A percentile compares a stretch with the other conserved stretches of the same genome.
These are phyloP conservation scores for Phenganax marumi DNA, from an alignment of 92 coral and sea anemone genomes.

Conservation along the genomic window DNA sequence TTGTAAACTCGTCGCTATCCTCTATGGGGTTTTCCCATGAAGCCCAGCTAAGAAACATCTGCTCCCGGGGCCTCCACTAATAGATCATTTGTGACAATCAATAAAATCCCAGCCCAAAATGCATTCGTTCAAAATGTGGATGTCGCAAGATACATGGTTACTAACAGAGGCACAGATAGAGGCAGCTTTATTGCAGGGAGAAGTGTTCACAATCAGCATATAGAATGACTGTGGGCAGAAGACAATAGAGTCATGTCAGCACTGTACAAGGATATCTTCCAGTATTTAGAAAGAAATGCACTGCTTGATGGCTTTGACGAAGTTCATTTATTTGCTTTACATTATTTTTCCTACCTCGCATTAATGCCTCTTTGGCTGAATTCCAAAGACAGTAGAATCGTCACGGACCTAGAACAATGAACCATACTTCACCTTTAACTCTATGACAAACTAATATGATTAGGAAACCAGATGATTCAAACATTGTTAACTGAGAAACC, in stretches of 20 bases:
- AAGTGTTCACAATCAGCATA: no score
- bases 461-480: constrained; percentile 10
- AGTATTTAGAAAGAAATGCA: constrained; percentile 41
- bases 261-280: constrained; percentile 40
- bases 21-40: neutral
- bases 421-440: constrained; percentile 40
- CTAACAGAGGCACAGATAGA: constrained; percentile 19
- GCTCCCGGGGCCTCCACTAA: neutral
- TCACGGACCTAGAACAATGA: constrained; percentile 48
- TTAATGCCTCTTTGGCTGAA: constrained; percentile 52
- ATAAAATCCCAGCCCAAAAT: constrained; percentile 51
- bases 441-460: constrained; percentile 11
- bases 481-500: constrained; percentile 23
- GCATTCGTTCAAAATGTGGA: constrained; percentile 24
- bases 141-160: constrained; percentile 35
- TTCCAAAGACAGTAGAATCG: constrained; percentile 57
- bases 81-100: constrained; percentile 1
- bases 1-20: neutral
- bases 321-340: constrained; percentile 46
- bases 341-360: constrained; percentile 46
- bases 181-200: constrained; percentile 34
- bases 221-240: no score
- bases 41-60: neutral
- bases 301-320: constrained; percentile 52
- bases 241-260: constrained; percentile 41